A percentile compares a stretch with the other conserved stretches of the same genome.
Conservation (phyloP, 2,113 vertebrate species). For the Lonchura striata region DNA sequence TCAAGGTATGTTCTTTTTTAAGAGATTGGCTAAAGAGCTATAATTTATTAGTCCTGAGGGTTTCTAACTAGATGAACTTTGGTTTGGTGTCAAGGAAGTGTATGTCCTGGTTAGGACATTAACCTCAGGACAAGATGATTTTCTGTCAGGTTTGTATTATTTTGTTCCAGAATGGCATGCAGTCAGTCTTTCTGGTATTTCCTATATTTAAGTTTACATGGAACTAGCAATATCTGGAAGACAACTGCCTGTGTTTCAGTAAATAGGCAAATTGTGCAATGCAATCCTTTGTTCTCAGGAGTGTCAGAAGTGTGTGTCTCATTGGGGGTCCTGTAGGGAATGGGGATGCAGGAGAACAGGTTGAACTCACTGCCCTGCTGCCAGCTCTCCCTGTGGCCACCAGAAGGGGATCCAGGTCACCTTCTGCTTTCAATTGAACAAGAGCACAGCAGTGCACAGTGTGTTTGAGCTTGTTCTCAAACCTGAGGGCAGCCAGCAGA, state of each 20-base stretch:
- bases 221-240: neutral
- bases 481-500: neutral
- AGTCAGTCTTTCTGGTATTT: neutral
- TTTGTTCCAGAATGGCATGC: neutral
- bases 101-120: neutral
- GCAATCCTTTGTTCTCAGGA: neutral
- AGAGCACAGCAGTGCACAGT: too few relatives aligned
- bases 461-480: neutral
- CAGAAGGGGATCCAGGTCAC: neutral
- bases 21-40: neutral
- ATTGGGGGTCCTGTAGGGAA: rapidly evolving
- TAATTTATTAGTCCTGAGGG: neutral
- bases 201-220: neutral
- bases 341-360: neutral
- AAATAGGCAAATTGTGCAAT: neutral
- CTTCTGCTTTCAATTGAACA: neutral
- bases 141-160: neutral
- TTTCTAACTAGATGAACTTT: neutral
- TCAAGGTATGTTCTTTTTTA: constrained; percentile 79
- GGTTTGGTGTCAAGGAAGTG: neutral
- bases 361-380: neutral
- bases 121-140: neutral
- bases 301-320: neutral
- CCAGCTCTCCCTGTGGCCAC: neutral
- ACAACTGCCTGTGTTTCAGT: neutral